A percentile compares a stretch with the other conserved stretches of the same genome.
Evolutionary conservation across 2,888 invertebrate species (phyloP).

Genomic region (Eudasyphora cyanicolor): DNA sequence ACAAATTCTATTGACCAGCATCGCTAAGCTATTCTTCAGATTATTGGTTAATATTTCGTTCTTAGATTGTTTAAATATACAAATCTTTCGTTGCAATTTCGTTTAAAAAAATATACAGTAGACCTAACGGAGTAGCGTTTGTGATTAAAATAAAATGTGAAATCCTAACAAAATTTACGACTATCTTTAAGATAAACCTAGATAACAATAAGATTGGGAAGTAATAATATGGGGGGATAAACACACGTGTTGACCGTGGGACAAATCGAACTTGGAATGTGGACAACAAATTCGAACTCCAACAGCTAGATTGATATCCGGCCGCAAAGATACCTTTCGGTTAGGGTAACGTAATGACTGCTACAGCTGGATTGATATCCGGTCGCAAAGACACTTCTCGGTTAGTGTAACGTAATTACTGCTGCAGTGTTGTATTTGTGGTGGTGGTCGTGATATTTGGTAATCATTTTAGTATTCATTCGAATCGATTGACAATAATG

Average conservation of each 20-base stretch:
- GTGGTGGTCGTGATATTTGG: background rate
- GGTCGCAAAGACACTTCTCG: background rate
- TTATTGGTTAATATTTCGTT: background rate
- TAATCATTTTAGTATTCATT: background rate
- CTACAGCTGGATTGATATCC: background rate
- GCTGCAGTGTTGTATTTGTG: background rate
- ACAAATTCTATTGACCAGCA: conserved; percentile 67
- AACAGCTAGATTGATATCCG: background rate
- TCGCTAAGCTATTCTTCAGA: conserved; percentile 54
- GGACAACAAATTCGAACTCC: background rate
- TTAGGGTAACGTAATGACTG: background rate
- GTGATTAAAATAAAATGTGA: conserved; percentile 18
- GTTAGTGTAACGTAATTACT: background rate
- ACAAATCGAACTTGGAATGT: background rate
- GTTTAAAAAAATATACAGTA: background rate
- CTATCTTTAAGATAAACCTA: conserved; percentile 54
- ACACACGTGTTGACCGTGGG: background rate
- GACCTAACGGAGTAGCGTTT: background rate
- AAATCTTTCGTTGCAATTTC: conserved; percentile 4
- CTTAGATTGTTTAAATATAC: background rate
- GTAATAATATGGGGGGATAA: background rate
- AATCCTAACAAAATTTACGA: conserved; percentile 18
- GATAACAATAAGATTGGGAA: conserved; percentile 55
- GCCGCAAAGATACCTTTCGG: background rate
- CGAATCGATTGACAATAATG: background rate